phyloP scores from a whole-genome alignment of 2,113 vertebrate genomes.

The Chaetops frenatus region DNA sequence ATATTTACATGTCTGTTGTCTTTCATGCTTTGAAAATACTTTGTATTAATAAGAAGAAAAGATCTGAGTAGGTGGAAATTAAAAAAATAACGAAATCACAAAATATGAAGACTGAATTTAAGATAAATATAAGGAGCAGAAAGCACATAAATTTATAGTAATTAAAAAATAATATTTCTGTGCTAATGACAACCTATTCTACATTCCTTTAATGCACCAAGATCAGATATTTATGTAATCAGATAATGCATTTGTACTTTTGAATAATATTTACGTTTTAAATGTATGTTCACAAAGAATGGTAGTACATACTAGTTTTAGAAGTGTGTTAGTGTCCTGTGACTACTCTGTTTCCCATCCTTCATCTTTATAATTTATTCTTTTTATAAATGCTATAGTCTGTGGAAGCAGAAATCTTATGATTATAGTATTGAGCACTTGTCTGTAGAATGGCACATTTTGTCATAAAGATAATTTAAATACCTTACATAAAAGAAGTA shows the following conservation, averaged over 20 bases:
- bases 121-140: background rate
- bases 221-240: background rate
- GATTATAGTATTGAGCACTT: fast-evolving
- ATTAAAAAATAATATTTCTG: background rate
- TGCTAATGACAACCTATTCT: background rate
- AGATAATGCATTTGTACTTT: background rate
- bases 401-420: background rate
- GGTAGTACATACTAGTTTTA: background rate
- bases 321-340: background rate
- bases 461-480: background rate
- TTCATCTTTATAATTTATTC: background rate
- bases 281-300: background rate
- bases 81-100: background rate
- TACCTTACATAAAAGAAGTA: background rate
- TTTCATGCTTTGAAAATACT: background rate
- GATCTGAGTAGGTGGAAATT: background rate
- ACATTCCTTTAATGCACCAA: background rate
- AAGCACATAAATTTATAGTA: background rate
- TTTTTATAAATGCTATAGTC: background rate
- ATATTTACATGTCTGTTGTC: background rate
- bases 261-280: background rate
- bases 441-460: background rate
- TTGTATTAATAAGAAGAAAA: background rate
- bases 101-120: background rate
- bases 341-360: background rate